Evolutionary conservation across 1,140 invertebrate genomes (phyloP).

Genomic region (Tetraneura akinire): DNA sequence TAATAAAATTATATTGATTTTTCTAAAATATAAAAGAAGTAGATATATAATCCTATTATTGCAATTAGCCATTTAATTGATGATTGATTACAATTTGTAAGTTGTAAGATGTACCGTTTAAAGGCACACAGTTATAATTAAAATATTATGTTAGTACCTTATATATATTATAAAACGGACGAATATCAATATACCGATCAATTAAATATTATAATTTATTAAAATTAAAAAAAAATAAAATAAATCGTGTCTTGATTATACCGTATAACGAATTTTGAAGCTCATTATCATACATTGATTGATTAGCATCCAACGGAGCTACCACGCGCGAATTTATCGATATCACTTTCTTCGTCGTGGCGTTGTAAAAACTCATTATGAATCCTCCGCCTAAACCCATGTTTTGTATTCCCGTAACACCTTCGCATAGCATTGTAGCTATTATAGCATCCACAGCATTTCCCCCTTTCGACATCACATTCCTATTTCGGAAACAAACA

Average conservation of each 20-base stretch:
- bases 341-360: slow-evolving; percentile 59
- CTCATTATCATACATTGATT: slow-evolving; percentile 67
- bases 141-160: no score
- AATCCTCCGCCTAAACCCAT: slow-evolving; percentile 84
- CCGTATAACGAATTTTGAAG: slow-evolving; percentile 61
- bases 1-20: no score
- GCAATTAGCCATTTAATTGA: no score
- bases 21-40: no score
- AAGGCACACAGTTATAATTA: no score
- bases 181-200: no score
- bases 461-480: slow-evolving; percentile 69
- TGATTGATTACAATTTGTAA: no score
- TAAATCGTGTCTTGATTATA: slow-evolving; percentile 54
- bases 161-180: no score
- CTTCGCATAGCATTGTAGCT: slow-evolving; percentile 76
- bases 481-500: slow-evolving; percentile 57
- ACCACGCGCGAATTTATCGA: slow-evolving; percentile 71
- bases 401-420: slow-evolving; percentile 76
- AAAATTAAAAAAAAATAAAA: no score
- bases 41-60: no score
- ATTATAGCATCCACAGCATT: slow-evolving; percentile 83
- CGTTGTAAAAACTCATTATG: slow-evolving; percentile 75
- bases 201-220: no score
- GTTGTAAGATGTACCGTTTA: no score
- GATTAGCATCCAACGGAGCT: slow-evolving; percentile 64